A percentile compares a stretch with the other conserved stretches of the same genome.
phyloP scores from a whole-genome alignment of 2,113 vertebrate genomes.

The Ceuthmochares aereus region DNA sequence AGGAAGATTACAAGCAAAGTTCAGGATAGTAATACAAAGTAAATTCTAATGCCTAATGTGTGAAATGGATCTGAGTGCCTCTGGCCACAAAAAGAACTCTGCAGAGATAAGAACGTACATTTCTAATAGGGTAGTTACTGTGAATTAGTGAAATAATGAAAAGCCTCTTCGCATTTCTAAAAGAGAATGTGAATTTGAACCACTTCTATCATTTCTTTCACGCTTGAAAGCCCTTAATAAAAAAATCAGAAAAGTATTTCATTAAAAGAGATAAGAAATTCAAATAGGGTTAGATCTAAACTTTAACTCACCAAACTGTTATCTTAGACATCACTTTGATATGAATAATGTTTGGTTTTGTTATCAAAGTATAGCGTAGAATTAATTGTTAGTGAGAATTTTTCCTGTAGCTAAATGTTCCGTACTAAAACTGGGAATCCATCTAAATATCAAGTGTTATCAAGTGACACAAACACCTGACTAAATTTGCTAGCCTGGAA shows the following conservation, averaged over 20 bases:
- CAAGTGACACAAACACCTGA: not conserved
- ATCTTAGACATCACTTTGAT: not conserved
- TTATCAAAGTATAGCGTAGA: not conserved
- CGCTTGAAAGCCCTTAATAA: not conserved
- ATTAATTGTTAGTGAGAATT: not conserved
- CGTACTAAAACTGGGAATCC: not conserved
- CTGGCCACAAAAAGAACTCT: not conserved
- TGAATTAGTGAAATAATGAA: slow-evolving; percentile 20
- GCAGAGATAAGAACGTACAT: not conserved
- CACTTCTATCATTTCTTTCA: not conserved
- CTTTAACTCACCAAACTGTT: not conserved
- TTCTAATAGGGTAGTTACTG: not conserved
- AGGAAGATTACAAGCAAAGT: not conserved
- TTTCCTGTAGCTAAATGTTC: not conserved
- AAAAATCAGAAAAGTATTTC: not conserved
- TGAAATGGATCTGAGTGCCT: not conserved
- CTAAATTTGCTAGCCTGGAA: not conserved
- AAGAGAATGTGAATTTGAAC: not conserved
- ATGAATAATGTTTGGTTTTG: not conserved
- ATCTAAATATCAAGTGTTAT: not conserved
- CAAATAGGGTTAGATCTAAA: not conserved
- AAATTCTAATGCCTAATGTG: not conserved
- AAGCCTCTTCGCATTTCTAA: slow-evolving; percentile 29
- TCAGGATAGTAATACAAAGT: not conserved
- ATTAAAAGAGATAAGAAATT: not conserved